Base-by-base conservation (phyloP, 2,888 invertebrate genomes). In the Folsomia manolachei region DNA sequence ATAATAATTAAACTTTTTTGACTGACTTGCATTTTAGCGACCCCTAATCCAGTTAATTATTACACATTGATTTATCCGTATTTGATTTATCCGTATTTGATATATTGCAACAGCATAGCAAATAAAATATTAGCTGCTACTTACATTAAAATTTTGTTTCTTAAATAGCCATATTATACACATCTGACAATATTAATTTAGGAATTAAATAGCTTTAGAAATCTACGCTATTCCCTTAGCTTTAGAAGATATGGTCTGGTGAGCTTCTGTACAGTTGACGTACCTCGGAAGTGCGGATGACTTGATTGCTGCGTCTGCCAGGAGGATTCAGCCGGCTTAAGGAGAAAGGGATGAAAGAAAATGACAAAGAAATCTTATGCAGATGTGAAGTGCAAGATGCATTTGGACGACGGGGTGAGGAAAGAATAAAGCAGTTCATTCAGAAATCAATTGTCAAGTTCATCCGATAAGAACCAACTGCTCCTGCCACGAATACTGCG, bases 201-300 rank as follows among this genome's bases (percentile, higher is more conserved):
- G 14, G 39, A 9, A 4, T 39, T 39, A 39, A 4, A 39, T 39
- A n/a, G n/a, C n/a, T n/a, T n/a, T n/a, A n/a, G n/a, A n/a, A n/a
- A n/a, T n/a, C n/a, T n/a, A n/a, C n/a, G n/a, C n/a, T n/a, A n/a
- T n/a, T n/a, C n/a, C 21, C 56, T 56, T 56, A 56, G 19, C 56
- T 7, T 53, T 67, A 67, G 24, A 23, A 60, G 67, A 67, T 67
- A 67, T 67, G 67, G 67, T 67, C 67, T 23, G 53, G 67, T 67
- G 67, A 67, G 67, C 67, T 25, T 67, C 67, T 67, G 67, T 67
- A 56, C 67, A 67, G 53, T 56, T 56, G 21, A 18, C 21, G 56
- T 19, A 56, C 56, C 7, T 7, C 21, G 19, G 19, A 56, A 56
- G 19, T 56, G 56, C 56, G n/a, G 21, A 21, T 56, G 39, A n/a